Base-by-base conservation (phyloP, 2,797 vertebrate genomes). In the Argya squamiceps region DNA sequence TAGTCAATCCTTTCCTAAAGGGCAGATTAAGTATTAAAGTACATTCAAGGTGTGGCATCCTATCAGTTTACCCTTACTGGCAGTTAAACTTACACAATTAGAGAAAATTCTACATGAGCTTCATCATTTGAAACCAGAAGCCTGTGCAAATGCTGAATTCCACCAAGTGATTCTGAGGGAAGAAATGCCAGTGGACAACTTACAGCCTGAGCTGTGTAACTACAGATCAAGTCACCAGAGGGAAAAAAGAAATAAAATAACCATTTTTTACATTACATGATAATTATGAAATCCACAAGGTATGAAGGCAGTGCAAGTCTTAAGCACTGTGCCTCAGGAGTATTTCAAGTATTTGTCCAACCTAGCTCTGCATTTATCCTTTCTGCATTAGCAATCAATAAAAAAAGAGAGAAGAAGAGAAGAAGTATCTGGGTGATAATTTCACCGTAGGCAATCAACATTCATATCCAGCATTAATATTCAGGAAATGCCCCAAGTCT, bases 401-500 rank as follows among this genome's bases (percentile, higher is more conserved):
- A 88, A 86, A 69, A 76, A 60, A 39, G 27, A 65, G 63, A 82
- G 17, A 16, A 16, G 37, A 12, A 52, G 30, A 76, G 49, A 89
- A 50, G 44, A 73, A 85, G 21, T 32, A 89, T 89, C 55, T 67
- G 55, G 50, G 71, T 69, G 89, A 68, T 84, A 43, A 88, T 77
- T 95, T 88, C 58, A 88, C 81, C 36, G 37, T n/a, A 55, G 84
- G 88, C 89, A 91, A 94, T 91, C 75, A 69, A 73, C 87, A 90
- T 64, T 83, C 87, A 95, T 34, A 93, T 49, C 69, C 90, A 91
- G 76, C 68, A 94, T 93, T 94, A 96, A 97, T 94, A 96, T 93
- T 94, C 93, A 95, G 88, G 85, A 97, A 97, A 94, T 74, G 52
- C 83, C 89, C 85, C 83, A 95, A 95, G 85, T 95, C 95, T 88